Evolutionary conservation across 2,888 invertebrate genomes (phyloP), one percentile per base, ranked within the genome.

Genomic region (Polyploca ridens): DNA sequence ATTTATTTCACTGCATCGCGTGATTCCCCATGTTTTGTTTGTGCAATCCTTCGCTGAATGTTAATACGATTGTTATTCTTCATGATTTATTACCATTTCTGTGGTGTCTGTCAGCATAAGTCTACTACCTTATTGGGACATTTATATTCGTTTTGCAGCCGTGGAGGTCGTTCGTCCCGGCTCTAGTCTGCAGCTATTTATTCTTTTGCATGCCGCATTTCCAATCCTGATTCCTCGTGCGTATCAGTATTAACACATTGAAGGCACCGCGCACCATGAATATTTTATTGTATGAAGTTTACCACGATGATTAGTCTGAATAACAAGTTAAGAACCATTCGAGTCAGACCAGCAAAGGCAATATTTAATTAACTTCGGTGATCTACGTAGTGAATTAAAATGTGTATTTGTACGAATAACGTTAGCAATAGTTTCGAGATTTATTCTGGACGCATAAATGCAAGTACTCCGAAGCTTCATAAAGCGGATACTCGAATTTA

Each of bases 151-250:
- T 79, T 85, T 79, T 79, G 88, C 87, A 79, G 74, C 76, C 78
- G 64, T 86, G 76, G 89, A 93, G 93, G 93, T 93, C 93, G 91
- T 94, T 94, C 91, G 91, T 90, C 93, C 93, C 93, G 93, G 93
- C 77, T 87, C 90, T 91, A 78, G 89, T 82, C 83, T 84, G 82
- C 85, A 82, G 82, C 82, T 77, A 80, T 81, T 81, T 85, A 88
- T 88, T 85, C 89, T 90, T 89, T 87, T 83, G 85, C 86, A 83
- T 84, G 82, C 86, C 87, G 84, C 83, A 78, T 68, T 77, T 71
- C 71, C 75, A 84, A 86, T 88, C 83, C 79, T 66, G 82, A 93
- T 90, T 90, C 90, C 69, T 77, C 71, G 71, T 85, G 88, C 89
- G 90, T 90, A 79, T 83, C 79, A 75, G 82, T 88, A 90, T 90